Base-by-base conservation (phyloP, 92 coral and sea anemone species). In the Heteractis magnifica region DNA sequence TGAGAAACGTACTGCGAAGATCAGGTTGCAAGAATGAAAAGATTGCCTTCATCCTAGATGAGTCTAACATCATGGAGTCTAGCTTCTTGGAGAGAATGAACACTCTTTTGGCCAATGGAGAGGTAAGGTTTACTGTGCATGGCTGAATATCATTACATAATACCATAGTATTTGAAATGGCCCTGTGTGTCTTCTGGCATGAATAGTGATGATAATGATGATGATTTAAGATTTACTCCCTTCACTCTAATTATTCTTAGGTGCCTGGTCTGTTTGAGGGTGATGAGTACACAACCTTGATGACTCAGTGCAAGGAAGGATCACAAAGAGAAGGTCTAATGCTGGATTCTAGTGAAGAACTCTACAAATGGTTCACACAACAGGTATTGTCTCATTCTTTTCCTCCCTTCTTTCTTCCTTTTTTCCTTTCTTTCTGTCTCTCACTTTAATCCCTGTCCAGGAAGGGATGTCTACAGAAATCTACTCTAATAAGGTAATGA, bases 231-330 rank as follows among this genome's bases (percentile, higher is more conserved):
- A 34, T 34, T 34, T 2, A 34, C 44, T 34, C 44, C 49, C 48
- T 50, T 77, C 49, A n/a, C 41, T 77, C 6, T 20, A 51, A 6
- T 77, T 21, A 76, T 21, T 18, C 14, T 49, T 82, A 97, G 99
- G 99, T 97, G 52, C 99, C 99, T 60, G 99, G 99, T 19, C 82
- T 97, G 98, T 97, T 97, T 91, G 99, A 97, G 77, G 98, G 98
- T 0, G 99, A 97, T 78, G 99, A 97, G 80, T 97, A 94, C 86
- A 97, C 98, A 56, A 94, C 95, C 0, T 79, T 97, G 86, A 97
- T 97, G 99, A 97, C 99, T 8, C 98, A 94, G 79, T 97, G 99
- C 76, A 97, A 97, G 84, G 99, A 97, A 80, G 99, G 99, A 13
- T 90, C 99, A 7, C 99, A 97, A 82, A 86, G 99, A 86, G 99